A percentile compares a stretch with the other conserved stretches of the same genome.
Evolutionary conservation across 2,113 vertebrate genomes (phyloP).

Genomic region (Phaethornis superciliosus): DNA sequence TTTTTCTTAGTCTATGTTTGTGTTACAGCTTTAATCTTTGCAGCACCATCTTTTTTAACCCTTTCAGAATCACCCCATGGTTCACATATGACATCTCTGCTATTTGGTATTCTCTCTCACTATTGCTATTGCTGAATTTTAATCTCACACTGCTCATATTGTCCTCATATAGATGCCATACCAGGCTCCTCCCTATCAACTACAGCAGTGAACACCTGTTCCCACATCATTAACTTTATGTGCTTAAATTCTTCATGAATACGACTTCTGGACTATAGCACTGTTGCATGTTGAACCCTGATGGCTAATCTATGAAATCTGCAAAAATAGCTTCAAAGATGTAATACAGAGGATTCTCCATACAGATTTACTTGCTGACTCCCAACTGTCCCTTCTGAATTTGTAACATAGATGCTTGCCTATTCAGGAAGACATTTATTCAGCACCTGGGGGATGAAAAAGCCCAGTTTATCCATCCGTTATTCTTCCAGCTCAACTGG

Average conservation of each 20-base stretch:
- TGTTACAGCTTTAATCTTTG: neutral
- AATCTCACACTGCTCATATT: neutral
- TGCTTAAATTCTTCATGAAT: conserved; percentile 28
- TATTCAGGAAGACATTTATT: neutral
- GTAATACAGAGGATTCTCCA: neutral
- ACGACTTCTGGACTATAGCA: conserved; percentile 6
- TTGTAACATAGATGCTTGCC: neutral
- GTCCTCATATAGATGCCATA: neutral
- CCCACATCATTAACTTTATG: conserved; percentile 45
- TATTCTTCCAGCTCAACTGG: conserved; percentile 36
- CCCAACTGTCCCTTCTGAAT: neutral
- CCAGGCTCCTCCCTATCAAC: conserved; percentile 32
- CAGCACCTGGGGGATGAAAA: neutral
- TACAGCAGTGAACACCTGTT: conserved; percentile 46
- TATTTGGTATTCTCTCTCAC: neutral
- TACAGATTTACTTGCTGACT: neutral
- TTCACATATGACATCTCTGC: neutral
- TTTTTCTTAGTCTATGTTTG: neutral
- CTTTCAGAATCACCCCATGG: neutral
- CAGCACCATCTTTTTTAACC: neutral
- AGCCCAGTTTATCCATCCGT: neutral
- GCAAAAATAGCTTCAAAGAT: neutral
- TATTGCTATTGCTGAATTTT: neutral
- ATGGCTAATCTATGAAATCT: conserved; percentile 2
- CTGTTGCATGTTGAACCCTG: neutral